Evolutionary conservation across 2,797 vertebrate genomes (phyloP), one percentile per base, ranked within the genome.

Genomic region (Ispidina picta): DNA sequence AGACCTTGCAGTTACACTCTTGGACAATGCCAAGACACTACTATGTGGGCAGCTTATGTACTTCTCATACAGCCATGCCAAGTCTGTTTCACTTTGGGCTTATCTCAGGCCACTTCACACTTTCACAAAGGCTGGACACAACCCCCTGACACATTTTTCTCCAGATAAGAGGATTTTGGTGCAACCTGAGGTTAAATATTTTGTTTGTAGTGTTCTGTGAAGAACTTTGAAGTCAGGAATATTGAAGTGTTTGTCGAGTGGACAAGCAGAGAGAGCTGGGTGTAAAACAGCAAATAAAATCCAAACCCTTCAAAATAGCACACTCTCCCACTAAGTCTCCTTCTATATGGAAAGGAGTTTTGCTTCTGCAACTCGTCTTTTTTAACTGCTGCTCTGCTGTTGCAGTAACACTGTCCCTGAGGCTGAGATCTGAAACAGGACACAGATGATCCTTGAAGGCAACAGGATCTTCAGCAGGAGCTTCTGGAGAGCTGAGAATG

Each of bases 221-320:
- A 83, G 73, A 93, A 39, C 63, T 70, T 70, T 66, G 64, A 93
- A 86, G 43, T 80, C 35, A 51, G 55, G 72, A 79, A 74, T 89
- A 71, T 87, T 92, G 87, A 91, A 86, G 65, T 77, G 21, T 73
- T 83, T 85, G 41, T 86, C 71, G 65, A 91, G 80, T 8, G 84
- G 75, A 76, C 54, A 86, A 55, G 31, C 54, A 41, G 4, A 43
- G 87, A 62, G 29, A 66, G 18, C 52, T 86, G 63, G 33, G 46
- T 80, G 59, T 75, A 87, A 90, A 89, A 39, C 33, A 65, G 28
- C 83, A 60, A 81, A 77, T 65, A 59, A 66, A 64, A 74, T 69
- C 35, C 35, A 73, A 82, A n/a, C 12, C 22, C 17, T 83, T 78
- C 17, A 66, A 83, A 92, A 56, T 1, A 83, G 21, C 35, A n/a